Conservation (phyloP, 2,888 invertebrate genomes). For the Limnephilus marmoratus region DNA sequence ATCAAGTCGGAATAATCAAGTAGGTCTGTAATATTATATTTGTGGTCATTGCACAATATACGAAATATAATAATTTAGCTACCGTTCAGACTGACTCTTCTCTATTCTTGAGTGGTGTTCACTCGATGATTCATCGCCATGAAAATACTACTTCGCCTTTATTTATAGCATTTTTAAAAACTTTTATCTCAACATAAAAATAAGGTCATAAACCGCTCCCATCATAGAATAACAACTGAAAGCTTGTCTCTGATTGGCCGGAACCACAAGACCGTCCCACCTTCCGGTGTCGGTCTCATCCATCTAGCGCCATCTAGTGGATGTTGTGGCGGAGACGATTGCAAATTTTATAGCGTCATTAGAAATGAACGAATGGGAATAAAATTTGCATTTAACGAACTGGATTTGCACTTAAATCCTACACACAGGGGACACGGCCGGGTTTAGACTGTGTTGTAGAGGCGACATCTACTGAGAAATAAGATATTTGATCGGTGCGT, state of each 20-base stretch:
- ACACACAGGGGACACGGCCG: slow-evolving; percentile 52
- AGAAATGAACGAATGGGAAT: slow-evolving; percentile 60
- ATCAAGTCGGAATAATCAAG: too few relatives aligned
- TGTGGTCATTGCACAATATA: too few relatives aligned
- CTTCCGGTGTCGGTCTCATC: slow-evolving; percentile 33
- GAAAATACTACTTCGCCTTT: neutral
- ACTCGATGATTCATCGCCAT: neutral
- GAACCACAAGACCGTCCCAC: slow-evolving; percentile 15
- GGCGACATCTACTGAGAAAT: slow-evolving; percentile 25
- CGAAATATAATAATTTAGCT: too few relatives aligned
- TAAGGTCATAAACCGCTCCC: slow-evolving; percentile 25
- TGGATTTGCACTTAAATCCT: slow-evolving; percentile 65
- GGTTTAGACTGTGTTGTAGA: slow-evolving; percentile 1
- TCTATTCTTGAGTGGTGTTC: neutral
- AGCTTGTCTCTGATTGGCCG: slow-evolving; percentile 41
- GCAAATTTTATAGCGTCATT: slow-evolving; percentile 65
- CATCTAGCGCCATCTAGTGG: slow-evolving; percentile 18
- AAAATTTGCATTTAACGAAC: slow-evolving; percentile 65
- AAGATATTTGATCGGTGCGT: slow-evolving; percentile 14
- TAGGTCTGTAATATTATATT: too few relatives aligned
- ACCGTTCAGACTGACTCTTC: too few relatives aligned
- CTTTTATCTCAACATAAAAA: neutral
- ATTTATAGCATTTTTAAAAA: neutral
- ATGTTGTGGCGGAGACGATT: slow-evolving; percentile 49
- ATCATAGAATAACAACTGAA: slow-evolving; percentile 28